phyloP scores from a whole-genome alignment of 2,888 invertebrate species.

The Cheilosia soror region DNA sequence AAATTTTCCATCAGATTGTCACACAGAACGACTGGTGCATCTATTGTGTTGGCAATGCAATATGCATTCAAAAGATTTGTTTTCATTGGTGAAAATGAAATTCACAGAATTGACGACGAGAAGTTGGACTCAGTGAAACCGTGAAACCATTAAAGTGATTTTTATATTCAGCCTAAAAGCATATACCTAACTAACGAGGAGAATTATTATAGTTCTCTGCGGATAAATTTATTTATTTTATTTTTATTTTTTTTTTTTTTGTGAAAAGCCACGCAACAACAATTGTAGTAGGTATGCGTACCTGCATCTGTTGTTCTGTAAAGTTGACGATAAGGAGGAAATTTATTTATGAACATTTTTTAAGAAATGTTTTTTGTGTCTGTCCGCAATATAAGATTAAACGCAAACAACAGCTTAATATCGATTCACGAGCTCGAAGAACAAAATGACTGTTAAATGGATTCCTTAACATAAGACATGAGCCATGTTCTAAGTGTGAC shows the following conservation, averaged over 20 bases:
- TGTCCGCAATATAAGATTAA: no score
- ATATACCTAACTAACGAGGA: background rate
- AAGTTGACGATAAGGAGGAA: no score
- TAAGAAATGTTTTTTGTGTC: no score
- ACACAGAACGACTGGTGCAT: constrained; percentile 52
- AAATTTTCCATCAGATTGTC: constrained; percentile 62
- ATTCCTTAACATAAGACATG: no score
- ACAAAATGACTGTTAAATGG: no score
- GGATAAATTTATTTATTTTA: background rate
- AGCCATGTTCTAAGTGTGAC: no score
- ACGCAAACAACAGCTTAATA: no score
- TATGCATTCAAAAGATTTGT: constrained; percentile 60
- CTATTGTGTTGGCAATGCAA: constrained; percentile 23
- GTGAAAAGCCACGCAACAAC: background rate
- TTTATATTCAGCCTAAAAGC: background rate
- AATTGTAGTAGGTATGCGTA: background rate
- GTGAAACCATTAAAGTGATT: constrained; percentile 17
- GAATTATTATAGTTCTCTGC: background rate
- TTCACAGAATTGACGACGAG: constrained; percentile 5
- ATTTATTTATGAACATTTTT: no score
- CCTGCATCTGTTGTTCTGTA: no score
- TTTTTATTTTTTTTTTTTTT: background rate
- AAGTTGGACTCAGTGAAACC: constrained; percentile 4
- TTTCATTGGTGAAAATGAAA: constrained; percentile 29
- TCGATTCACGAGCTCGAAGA: no score